phyloP scores from a whole-genome alignment of 2,888 invertebrate genomes.

The Byasa hedistus region DNA sequence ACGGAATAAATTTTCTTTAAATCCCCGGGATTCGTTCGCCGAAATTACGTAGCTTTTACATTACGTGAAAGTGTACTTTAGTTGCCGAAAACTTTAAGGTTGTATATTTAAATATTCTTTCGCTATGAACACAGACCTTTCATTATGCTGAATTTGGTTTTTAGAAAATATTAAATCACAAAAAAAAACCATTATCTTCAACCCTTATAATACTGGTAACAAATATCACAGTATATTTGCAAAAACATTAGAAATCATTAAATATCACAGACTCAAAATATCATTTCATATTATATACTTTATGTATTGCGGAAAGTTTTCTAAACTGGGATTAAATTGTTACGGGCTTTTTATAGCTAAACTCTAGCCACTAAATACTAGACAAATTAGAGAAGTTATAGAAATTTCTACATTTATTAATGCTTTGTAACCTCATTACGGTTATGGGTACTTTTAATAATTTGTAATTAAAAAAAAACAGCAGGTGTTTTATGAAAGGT shows the following conservation, averaged over 20 bases:
- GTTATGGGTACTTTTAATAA: no score
- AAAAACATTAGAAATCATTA: no score
- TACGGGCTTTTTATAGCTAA: neutral
- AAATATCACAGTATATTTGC: neutral
- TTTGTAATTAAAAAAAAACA: no score
- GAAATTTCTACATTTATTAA: no score
- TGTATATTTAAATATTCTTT: neutral
- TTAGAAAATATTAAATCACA: neutral
- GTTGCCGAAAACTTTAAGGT: neutral
- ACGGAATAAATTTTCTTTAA: slow-evolving; percentile 55
- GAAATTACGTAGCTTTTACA: slow-evolving; percentile 21
- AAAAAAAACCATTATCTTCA: neutral
- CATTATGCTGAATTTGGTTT: neutral
- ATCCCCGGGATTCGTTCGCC: slow-evolving; percentile 46
- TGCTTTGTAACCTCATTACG: no score
- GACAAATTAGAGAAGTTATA: no score
- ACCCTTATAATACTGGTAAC: neutral
- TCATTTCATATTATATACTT: no score
- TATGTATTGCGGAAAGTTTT: no score
- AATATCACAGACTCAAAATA: no score
- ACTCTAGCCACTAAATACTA: no score
- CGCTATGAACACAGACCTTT: neutral
- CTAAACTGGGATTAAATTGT: neutral
- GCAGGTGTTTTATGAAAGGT: no score
- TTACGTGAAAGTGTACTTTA: neutral